These are phyloP conservation scores for Sebastes iracundus DNA, from an alignment of 2,797 vertebrate species.

Conservation along the genomic window DNA sequence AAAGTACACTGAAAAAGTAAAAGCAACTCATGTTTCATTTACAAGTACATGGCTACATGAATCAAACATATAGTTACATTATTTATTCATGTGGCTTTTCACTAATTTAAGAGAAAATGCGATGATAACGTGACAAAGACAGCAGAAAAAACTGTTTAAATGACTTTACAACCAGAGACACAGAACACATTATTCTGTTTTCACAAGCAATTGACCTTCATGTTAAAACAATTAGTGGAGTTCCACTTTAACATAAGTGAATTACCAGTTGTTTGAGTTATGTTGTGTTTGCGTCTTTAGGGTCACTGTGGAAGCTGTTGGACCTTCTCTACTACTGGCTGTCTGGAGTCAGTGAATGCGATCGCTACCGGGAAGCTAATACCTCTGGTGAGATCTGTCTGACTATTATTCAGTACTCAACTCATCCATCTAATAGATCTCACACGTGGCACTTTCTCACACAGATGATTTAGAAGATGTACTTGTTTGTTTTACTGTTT, in stretches of 20 bases:
- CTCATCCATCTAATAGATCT: neutral
- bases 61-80: neutral
- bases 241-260: neutral
- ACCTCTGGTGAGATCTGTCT: slow-evolving; percentile 79
- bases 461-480: neutral
- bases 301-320: slow-evolving; percentile 90
- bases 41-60: neutral
- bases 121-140: neutral
- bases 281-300: slow-evolving; percentile 59
- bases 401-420: neutral
- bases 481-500: neutral
- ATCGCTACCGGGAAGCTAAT: slow-evolving; percentile 86
- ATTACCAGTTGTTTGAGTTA: neutral
- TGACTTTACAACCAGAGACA: neutral
- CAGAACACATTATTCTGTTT: neutral
- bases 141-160: neutral
- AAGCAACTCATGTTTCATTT: neutral
- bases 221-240: neutral
- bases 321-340: slow-evolving; percentile 91
- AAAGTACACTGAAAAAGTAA: neutral
- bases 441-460: neutral
- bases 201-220: neutral
- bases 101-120: neutral
- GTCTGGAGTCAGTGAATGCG: slow-evolving; percentile 89
- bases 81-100: rapidly evolving